Conservation (phyloP, 2,888 invertebrate genomes). For the Pseudoips prasinana region DNA sequence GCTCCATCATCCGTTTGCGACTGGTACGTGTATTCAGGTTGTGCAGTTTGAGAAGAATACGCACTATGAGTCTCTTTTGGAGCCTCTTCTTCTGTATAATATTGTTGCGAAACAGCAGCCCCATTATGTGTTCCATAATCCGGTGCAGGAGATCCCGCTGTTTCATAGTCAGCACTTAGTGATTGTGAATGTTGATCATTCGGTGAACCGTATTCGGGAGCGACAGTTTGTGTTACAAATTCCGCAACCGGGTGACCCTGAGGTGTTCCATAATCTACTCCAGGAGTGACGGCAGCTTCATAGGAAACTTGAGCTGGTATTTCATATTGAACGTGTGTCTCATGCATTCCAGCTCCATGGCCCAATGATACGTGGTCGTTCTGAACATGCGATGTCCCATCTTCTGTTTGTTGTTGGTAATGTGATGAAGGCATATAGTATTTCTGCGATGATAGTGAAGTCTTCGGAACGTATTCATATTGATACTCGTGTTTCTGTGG, state of each 20-base stretch:
- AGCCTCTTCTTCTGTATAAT: conserved; percentile 39
- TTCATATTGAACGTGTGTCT: conserved; percentile 45
- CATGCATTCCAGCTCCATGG: conserved; percentile 20
- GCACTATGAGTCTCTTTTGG: conserved; percentile 48
- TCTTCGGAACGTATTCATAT: conserved; percentile 58
- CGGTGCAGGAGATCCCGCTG: conserved; percentile 15
- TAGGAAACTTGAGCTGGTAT: conserved; percentile 41
- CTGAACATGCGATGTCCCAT: conserved; percentile 32
- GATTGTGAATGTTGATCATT: conserved; percentile 28
- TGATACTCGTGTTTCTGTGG: conserved; percentile 62
- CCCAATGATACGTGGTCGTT: conserved; percentile 14
- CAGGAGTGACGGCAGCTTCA: conserved; percentile 35
- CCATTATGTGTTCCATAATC: conserved; percentile 24
- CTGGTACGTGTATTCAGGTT: conserved; percentile 43
- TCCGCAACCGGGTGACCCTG: conserved; percentile 23
- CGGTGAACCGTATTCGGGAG: conserved; percentile 33
- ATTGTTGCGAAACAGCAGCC: conserved; percentile 28
- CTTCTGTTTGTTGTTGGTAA: conserved; percentile 49
- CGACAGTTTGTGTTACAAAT: conserved; percentile 26
- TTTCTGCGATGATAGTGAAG: conserved; percentile 43
- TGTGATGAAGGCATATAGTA: conserved; percentile 48
- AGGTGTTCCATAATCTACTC: conserved; percentile 27
- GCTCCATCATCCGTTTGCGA: conserved; percentile 41
- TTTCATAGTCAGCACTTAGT: conserved; percentile 22
- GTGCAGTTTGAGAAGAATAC: conserved; percentile 42